Evolutionary conservation across 2,888 invertebrate genomes (phyloP), one percentile per base, ranked within the genome.

Genomic region (Cordylochernes scorpioides): DNA sequence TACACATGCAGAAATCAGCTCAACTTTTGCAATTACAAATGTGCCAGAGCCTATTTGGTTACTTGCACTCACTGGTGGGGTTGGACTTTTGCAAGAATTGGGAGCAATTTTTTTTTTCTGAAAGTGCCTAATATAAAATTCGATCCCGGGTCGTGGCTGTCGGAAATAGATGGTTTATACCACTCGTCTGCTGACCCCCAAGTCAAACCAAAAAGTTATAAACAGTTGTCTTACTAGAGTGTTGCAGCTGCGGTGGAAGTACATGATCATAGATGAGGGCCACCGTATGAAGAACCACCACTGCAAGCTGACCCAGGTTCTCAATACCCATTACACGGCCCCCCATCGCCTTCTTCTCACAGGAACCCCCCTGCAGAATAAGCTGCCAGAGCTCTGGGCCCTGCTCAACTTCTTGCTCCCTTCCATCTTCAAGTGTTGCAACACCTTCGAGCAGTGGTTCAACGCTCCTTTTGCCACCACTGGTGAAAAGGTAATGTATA

Each of bases 231-330:
- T n/a, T n/a, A n/a, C n/a, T n/a, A n/a, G n/a, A n/a, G n/a, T n/a
- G n/a, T n/a, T n/a, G n/a, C n/a, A 71, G 68, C 58, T 82, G 16
- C 77, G 77, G 41, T 97, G 94, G 91, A 94, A 91, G 54, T 97
- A 94, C 57, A 94, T 97, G 94, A 97, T 97, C 40, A 97, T 97
- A 46, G 97, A 97, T 55, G 97, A 99, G 57, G 97, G 97, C 33
- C 97, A 99, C 59, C 69, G 97, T 41, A 97, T 97, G 94, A 97
- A 97, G 62, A 99, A 99, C 58, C 97, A 99, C 57, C 94, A 97
- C 55, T 97, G 94, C 60, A 99, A 97, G 56, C 61, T 97, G 44
- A 97, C 97, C 0, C 82, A 88, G 57, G 80, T 61, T 16, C 61
- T 97, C 31, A 99, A 97, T 57, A 86, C 88, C 6, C 84, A 86